Conservation (phyloP, 1,140 invertebrate species). For the Pseudomyrmex sp. region DNA sequence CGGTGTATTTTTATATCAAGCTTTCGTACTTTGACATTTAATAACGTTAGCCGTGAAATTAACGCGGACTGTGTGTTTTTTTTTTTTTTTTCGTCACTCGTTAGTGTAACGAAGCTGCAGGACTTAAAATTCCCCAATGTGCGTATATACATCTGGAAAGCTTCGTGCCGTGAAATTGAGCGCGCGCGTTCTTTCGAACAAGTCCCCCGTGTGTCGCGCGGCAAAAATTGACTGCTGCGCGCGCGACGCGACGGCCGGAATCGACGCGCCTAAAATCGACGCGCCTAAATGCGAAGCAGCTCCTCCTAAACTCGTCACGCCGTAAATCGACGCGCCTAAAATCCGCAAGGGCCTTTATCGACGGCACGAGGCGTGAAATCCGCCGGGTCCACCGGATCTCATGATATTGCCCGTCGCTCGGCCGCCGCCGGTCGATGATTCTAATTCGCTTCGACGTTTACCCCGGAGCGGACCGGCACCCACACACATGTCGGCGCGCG, state of each 20-base stretch:
- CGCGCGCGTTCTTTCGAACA: background rate
- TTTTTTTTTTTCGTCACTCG: too few species aligned
- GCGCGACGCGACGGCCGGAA: conserved; percentile 1
- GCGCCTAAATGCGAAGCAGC: background rate
- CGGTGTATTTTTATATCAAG: conserved; percentile 1
- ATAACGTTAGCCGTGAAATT: conserved; percentile 48
- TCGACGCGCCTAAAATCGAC: conserved; percentile 10
- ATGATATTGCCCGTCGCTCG: conserved; percentile 13
- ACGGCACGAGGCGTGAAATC: conserved; percentile 39
- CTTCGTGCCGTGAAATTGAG: conserved; percentile 13
- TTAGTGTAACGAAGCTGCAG: conserved; percentile 45
- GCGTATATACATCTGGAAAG: background rate
- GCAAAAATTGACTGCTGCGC: background rate
- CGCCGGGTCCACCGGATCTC: conserved; percentile 39
- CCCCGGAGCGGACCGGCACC: background rate
- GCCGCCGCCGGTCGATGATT: conserved; percentile 31
- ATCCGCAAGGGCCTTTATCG: conserved; percentile 56
- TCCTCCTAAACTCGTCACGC: background rate
- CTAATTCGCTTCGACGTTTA: conserved; percentile 59
- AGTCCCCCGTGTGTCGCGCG: background rate
- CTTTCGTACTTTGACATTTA: conserved; percentile 43
- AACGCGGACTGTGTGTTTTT: background rate
- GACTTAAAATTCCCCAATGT: background rate
- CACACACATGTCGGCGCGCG: background rate
- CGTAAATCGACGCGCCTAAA: conserved; percentile 52